A percentile compares a stretch with the other conserved stretches of the same genome.
These are phyloP conservation scores for Orchestia grillus DNA, from an alignment of 1,140 invertebrate species.

Conservation along the genomic window DNA sequence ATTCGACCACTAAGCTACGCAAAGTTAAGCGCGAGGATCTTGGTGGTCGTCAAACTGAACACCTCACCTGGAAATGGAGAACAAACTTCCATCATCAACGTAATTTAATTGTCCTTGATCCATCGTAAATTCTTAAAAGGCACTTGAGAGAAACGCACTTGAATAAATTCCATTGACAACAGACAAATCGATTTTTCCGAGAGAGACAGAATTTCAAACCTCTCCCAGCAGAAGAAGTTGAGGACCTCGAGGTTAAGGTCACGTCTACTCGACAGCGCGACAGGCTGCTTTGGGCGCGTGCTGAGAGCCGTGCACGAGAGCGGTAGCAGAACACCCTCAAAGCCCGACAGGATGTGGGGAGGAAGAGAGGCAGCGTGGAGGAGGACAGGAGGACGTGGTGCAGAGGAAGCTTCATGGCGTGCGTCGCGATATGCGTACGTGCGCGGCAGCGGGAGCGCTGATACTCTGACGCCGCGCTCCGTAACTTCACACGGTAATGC, in stretches of 20 bases:
- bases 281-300: neutral
- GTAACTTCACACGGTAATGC: constrained; percentile 52
- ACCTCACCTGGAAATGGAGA: too few relatives aligned
- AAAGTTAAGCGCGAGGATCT: too few relatives aligned
- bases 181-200: too few relatives aligned
- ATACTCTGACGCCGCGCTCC: neutral
- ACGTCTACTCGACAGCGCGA: neutral
- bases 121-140: too few relatives aligned
- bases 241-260: neutral
- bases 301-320: neutral
- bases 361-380: constrained; percentile 8
- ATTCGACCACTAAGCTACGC: too few relatives aligned
- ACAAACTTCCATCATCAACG: too few relatives aligned
- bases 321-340: neutral
- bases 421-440: neutral
- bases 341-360: constrained; percentile 33
- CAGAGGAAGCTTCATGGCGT: neutral
- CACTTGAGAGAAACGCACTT: too few relatives aligned
- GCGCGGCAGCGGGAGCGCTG: neutral
- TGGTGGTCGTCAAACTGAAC: too few relatives aligned
- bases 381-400: neutral
- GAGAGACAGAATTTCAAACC: neutral
- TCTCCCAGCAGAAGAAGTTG: neutral
- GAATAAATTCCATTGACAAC: too few relatives aligned
- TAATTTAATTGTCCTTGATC: too few relatives aligned